Evolutionary conservation across 2,113 vertebrate species (phyloP).

Genomic region (Noturus placidus): DNA sequence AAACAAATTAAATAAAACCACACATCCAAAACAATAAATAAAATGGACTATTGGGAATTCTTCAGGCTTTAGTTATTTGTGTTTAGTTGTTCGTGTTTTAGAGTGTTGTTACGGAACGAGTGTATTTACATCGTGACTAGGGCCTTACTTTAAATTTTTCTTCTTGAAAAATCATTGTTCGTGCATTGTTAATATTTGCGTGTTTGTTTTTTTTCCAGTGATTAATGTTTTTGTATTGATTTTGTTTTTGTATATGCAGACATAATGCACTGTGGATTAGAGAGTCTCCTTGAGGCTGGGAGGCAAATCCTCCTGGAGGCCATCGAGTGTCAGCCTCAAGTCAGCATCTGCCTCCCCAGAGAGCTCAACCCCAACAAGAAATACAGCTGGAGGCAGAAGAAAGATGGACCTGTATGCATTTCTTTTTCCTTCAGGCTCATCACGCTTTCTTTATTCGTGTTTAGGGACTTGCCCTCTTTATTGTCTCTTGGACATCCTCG

Average conservation of each 20-base stretch:
- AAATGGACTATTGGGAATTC: no score
- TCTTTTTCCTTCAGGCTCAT: constrained; percentile 18
- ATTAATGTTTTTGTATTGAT: constrained; percentile 49
- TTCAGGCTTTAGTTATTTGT: no score
- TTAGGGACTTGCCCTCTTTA: not conserved
- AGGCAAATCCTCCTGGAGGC: constrained; percentile 91
- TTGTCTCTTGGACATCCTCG: not conserved
- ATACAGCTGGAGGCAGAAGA: constrained; percentile 98
- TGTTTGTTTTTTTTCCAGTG: no score
- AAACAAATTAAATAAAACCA: no score
- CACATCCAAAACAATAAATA: no score
- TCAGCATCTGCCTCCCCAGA: constrained; percentile 83
- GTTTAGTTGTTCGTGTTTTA: no score
- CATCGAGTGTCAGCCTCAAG: constrained; percentile 76
- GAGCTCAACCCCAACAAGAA: constrained; percentile 91
- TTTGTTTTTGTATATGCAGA: constrained; percentile 56
- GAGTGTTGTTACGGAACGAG: no score
- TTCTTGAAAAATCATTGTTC: no score
- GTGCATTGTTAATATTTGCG: no score
- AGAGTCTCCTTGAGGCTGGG: constrained; percentile 87
- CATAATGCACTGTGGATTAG: constrained; percentile 76
- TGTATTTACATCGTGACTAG: no score
- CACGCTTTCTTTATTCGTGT: not conserved
- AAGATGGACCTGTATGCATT: constrained; percentile 83
- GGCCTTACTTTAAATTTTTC: no score